A percentile compares a stretch with the other conserved stretches of the same genome.
These are phyloP conservation scores for Pelecanus crispus DNA, from an alignment of 2,113 vertebrate species.

Conservation along the genomic window DNA sequence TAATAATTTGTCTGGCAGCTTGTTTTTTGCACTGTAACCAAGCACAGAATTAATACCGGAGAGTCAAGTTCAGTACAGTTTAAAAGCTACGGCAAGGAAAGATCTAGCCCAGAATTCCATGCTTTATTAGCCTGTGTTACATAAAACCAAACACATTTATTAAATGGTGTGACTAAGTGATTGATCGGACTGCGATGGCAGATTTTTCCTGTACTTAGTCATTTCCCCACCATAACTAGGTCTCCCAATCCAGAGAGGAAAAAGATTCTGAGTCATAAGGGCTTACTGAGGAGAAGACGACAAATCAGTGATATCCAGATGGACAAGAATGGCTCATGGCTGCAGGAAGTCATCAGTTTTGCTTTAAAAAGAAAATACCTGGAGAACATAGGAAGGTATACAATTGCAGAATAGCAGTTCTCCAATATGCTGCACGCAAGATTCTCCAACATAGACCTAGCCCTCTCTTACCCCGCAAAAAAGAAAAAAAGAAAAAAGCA, in stretches of 20 bases:
- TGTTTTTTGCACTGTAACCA: background rate
- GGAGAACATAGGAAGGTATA: background rate
- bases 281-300: background rate
- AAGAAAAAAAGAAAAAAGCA: background rate
- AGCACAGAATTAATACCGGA: background rate
- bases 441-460: background rate
- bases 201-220: background rate
- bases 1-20: background rate
- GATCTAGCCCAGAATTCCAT: background rate
- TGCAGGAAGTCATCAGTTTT: background rate
- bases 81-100: background rate
- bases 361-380: background rate
- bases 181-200: background rate
- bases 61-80: background rate
- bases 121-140: background rate
- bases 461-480: fast-evolving
- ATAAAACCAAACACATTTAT: background rate
- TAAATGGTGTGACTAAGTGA: background rate
- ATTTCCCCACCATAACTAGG: background rate
- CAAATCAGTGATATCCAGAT: background rate
- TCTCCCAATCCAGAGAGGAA: background rate
- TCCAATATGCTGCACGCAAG: background rate
- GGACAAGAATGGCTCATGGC: background rate
- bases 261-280: background rate
- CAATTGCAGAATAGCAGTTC: background rate